Base-by-base conservation (phyloP, 2,888 invertebrate species). In the Leucophenga montana region DNA sequence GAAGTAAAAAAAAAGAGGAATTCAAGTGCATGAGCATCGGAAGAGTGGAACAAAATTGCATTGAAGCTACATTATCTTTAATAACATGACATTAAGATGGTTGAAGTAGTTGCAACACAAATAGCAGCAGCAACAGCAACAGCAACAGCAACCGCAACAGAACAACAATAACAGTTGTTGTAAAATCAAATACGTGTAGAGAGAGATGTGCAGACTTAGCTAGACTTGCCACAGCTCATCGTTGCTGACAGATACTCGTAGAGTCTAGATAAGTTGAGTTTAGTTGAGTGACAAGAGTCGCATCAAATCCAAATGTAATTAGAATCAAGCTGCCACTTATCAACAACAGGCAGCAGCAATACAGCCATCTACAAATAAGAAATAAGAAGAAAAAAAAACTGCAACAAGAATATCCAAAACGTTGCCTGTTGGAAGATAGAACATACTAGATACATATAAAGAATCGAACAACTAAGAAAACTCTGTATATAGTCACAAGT, bases 251-350 rank as follows among this genome's bases (percentile, higher is more conserved):
- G n/a, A 48, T 0, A 48, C 14, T 48, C 0, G 16, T 48, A 11
- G n/a, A 61, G 27, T 33, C 18, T 6, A 16, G 18, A 18, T 11
- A 11, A 54, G 9, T 54, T 54, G 18, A 18, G 11, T 54, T 18
- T 18, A 54, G 14, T 54, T 54, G 20, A 54, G 54, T 54, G 54
- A 65, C 50, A 65, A 50, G 48, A 48, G 16, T 22, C 20, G 50
- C 27, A 18, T 31, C 31, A 61, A 62, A 68, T 20, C 14, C 65
- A 65, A 44, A 54, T 66, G 72, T 66, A 70, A 70, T 70, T 68
- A 70, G 72, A 62, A 68, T 70, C 66, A 57, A 46, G 68, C 66
- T 48, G 62, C 59, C 39, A 56, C 62, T 67, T 50, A 68, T 62
- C 56, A 61, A 50, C 61, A 44, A 16, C 61, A 39, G 13, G 18